A percentile compares a stretch with the other conserved stretches of the same genome.
These are phyloP conservation scores for Forpus xanthops DNA, from an alignment of 2,797 vertebrate genomes.

Conservation along the genomic window DNA sequence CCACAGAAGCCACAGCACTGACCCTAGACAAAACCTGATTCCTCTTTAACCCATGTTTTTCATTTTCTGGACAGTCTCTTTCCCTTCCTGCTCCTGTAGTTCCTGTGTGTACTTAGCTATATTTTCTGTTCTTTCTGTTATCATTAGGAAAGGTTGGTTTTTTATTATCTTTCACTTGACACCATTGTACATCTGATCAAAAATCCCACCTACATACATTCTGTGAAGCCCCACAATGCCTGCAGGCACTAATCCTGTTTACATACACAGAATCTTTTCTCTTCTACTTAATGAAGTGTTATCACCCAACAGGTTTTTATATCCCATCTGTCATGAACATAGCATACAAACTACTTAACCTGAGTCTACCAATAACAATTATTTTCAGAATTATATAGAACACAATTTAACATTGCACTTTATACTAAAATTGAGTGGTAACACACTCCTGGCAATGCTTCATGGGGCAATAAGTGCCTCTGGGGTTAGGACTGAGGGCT, in stretches of 20 bases:
- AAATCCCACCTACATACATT: conserved; percentile 55
- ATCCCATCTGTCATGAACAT: conserved; percentile 40
- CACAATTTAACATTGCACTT: neutral
- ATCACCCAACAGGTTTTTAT: conserved; percentile 2
- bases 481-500: neutral
- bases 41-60: neutral
- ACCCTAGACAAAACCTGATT: neutral
- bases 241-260: conserved; percentile 16
- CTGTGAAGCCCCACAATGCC: conserved; percentile 30
- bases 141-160: neutral
- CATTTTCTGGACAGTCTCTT: neutral
- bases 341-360: neutral
- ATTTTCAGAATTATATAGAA: neutral
- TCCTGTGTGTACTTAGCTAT: neutral
- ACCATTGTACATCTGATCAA: neutral
- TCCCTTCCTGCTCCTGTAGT: neutral
- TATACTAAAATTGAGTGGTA: neutral
- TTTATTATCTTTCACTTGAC: conserved; percentile 12
- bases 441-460: neutral
- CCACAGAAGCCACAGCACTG: neutral
- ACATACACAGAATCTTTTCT: neutral
- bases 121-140: neutral
- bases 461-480: neutral
- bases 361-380: neutral
- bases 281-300: neutral